These are phyloP conservation scores for Silurus lanzhouensis DNA, from an alignment of 2,797 vertebrate species.

Conservation along the genomic window DNA sequence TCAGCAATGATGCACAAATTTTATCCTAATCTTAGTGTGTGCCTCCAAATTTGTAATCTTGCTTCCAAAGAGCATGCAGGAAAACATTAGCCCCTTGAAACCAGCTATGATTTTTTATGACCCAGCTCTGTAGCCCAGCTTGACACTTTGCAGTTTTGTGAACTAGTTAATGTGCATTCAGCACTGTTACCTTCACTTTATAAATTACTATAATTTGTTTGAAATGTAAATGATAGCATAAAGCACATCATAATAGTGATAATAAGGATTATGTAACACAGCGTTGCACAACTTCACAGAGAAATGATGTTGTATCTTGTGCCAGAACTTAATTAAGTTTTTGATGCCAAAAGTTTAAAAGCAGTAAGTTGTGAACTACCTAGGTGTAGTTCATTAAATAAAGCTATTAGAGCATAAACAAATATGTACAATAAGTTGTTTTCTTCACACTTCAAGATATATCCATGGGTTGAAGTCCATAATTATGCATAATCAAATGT, in stretches of 20 bases:
- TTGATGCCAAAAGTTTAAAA: neutral
- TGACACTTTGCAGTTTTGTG: slow-evolving; percentile 7
- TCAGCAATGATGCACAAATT: neutral
- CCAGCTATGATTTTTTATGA: slow-evolving; percentile 12
- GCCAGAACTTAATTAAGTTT: neutral
- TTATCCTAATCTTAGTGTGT: neutral
- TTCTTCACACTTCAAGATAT: neutral
- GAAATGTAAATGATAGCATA: neutral
- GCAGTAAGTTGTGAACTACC: neutral
- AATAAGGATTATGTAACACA: neutral
- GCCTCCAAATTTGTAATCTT: neutral
- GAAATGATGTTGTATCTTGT: neutral
- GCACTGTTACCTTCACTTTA: neutral
- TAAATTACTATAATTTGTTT: neutral
- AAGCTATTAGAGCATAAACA: neutral
- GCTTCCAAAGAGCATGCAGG: neutral
- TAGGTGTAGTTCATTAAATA: neutral
- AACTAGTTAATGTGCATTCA: slow-evolving; percentile 2
- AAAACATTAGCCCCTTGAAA: neutral
- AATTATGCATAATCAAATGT: neutral
- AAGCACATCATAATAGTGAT: neutral
- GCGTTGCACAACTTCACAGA: neutral
- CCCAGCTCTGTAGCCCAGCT: neutral
- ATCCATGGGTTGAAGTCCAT: neutral
- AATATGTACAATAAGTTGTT: neutral